Evolutionary conservation across 2,888 invertebrate genomes (phyloP).

Genomic region (Eupithecia subumbrata): DNA sequence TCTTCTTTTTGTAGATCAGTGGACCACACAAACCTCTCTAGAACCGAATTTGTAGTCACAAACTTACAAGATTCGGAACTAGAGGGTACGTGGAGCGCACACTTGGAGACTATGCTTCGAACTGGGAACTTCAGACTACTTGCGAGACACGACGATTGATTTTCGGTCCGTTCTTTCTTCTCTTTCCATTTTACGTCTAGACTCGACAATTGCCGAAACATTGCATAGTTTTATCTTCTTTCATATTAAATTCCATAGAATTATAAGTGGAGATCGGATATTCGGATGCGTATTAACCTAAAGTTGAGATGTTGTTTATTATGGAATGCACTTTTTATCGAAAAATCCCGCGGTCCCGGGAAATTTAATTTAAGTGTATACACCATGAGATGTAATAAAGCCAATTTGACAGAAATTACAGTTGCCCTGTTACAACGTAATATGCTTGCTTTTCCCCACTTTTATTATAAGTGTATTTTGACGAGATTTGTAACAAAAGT

Average conservation of each 20-base stretch:
- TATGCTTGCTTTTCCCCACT: too few relatives aligned
- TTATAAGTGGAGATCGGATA: too few relatives aligned
- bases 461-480: too few relatives aligned
- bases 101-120: neutral
- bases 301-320: too few relatives aligned
- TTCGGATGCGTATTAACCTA: too few relatives aligned
- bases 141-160: neutral
- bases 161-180: neutral
- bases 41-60: slow-evolving; percentile 33
- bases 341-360: too few relatives aligned
- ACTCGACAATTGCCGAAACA: neutral
- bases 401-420: too few relatives aligned
- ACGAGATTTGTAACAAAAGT: too few relatives aligned
- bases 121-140: slow-evolving; percentile 2
- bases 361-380: too few relatives aligned
- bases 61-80: slow-evolving; percentile 25
- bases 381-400: too few relatives aligned
- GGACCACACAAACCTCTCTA: slow-evolving; percentile 34
- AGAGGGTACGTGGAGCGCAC: slow-evolving; percentile 21
- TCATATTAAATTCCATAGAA: neutral
- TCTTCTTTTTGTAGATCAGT: neutral
- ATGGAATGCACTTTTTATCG: too few relatives aligned
- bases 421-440: too few relatives aligned
- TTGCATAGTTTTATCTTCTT: neutral
- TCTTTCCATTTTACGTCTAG: neutral